phyloP scores from a whole-genome alignment of 2,797 vertebrate species.

The Darevskia mixta region DNA sequence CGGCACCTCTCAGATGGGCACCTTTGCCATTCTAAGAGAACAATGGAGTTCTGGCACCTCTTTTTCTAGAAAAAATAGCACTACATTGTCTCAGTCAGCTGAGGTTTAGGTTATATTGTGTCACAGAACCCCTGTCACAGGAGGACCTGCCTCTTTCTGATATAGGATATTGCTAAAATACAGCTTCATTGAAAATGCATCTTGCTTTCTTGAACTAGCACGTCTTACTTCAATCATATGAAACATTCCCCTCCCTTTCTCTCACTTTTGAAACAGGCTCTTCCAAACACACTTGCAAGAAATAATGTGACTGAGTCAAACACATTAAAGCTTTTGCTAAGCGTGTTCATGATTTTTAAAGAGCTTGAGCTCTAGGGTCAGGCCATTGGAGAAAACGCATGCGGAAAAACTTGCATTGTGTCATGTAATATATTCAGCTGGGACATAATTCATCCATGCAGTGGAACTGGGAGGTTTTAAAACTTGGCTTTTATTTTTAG shows the following conservation, averaged over 20 bases:
- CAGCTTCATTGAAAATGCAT: not conserved
- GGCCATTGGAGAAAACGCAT: not conserved
- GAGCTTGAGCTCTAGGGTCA: constrained; percentile 10
- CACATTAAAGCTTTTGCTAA: constrained; percentile 17
- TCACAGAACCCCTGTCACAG: not conserved
- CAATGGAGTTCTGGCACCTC: no score
- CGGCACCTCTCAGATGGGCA: no score
- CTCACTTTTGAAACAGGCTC: not conserved
- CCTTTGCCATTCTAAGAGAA: no score
- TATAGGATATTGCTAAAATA: not conserved
- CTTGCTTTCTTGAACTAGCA: not conserved
- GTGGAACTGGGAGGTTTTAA: not conserved
- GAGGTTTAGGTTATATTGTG: not conserved
- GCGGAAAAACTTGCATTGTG: constrained; percentile 14
- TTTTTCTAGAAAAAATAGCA: no score
- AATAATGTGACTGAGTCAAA: constrained; percentile 27
- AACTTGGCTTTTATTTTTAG: constrained; percentile 19
- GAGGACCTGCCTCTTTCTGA: not conserved
- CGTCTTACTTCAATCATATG: not conserved
- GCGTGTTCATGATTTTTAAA: not conserved
- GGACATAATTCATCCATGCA: not conserved
- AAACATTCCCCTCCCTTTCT: not conserved
- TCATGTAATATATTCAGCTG: not conserved
- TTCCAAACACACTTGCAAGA: constrained; percentile 9
- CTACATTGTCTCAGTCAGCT: no score